A percentile compares a stretch with the other conserved stretches of the same genome.
Evolutionary conservation across 2,113 vertebrate genomes (phyloP).

Genomic region (Pollimyrus isidori): DNA sequence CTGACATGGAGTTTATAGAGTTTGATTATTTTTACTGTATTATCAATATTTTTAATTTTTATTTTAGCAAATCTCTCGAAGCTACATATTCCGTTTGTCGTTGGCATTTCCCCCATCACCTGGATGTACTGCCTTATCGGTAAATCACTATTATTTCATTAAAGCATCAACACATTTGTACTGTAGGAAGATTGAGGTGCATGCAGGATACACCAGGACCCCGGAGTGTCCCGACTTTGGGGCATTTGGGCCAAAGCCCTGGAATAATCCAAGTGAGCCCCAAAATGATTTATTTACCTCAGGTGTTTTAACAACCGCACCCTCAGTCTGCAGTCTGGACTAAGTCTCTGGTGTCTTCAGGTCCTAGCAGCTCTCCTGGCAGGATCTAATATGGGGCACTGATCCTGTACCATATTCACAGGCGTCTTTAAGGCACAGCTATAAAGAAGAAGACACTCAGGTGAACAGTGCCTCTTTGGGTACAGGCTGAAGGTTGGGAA

Average conservation of each 20-base stretch:
- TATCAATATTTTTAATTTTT: background rate
- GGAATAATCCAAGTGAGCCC: background rate
- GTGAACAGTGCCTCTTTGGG: background rate
- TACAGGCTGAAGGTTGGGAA: background rate
- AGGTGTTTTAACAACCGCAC: background rate
- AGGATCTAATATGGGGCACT: background rate
- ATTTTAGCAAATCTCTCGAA: background rate
- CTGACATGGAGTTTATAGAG: background rate
- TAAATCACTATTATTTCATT: background rate
- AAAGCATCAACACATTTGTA: background rate
- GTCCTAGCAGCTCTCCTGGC: background rate
- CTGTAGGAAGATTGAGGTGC: background rate
- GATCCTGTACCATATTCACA: background rate
- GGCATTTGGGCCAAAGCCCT: background rate
- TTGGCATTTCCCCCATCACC: background rate
- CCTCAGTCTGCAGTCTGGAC: background rate
- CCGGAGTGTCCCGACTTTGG: background rate
- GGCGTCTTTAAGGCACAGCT: background rate
- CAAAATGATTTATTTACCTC: background rate
- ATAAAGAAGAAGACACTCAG: background rate
- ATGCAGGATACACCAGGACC: background rate
- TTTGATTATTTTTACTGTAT: background rate
- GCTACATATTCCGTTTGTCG: background rate
- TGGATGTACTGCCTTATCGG: background rate
- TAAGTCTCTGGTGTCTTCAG: background rate